Base-by-base conservation (phyloP, 1,140 invertebrate genomes). In the Pseudomyrmex sp. region DNA sequence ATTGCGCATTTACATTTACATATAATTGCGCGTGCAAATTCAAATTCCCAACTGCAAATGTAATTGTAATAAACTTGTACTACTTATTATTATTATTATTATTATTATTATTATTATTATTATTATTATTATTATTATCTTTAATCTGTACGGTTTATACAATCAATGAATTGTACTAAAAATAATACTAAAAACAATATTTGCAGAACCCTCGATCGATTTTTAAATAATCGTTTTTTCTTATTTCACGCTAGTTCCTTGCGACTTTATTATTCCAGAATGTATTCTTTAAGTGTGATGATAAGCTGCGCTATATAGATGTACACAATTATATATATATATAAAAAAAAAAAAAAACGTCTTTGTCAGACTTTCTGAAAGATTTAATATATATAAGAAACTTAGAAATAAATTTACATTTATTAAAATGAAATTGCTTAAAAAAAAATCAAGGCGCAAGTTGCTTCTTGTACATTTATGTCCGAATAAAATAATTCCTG, bases 381-480 rank as follows among this genome's bases (percentile, higher is more conserved):
- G 35, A 35, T 35, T 35, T 35, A 52, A 52, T 52, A 52, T 9
- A 50, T 9, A 50, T 26, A 48, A 52, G 35, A 20, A 76, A 65
- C 15, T 13, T 65, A 65, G 48, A 58, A 12, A 65, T 1, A 63
- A 26, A 61, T 9, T 46, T 54, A 54, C 1, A 46, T 20, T 44
- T 54, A 20, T 20, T 35, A 54, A 59, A 23, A 4, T 15, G 5
- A 23, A 73, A 75, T 12, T 59, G 48, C 72, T 48, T 18, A 8
- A n/a, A 13, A 52, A 10, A n/a, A 13, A 52, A 7, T 35, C 35
- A 35, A 35, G 12, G 20, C 10, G 44, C 15, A 70, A 80, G 44
- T 48, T 79, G 80, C 74, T 87, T 84, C 69, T 87, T 88, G 85
- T 88, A 88, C 15, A 74, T 85, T 88, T 85, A 87, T 82, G 74